phyloP scores from a whole-genome alignment of 2,888 invertebrate species.

The Rhingia campestris region DNA sequence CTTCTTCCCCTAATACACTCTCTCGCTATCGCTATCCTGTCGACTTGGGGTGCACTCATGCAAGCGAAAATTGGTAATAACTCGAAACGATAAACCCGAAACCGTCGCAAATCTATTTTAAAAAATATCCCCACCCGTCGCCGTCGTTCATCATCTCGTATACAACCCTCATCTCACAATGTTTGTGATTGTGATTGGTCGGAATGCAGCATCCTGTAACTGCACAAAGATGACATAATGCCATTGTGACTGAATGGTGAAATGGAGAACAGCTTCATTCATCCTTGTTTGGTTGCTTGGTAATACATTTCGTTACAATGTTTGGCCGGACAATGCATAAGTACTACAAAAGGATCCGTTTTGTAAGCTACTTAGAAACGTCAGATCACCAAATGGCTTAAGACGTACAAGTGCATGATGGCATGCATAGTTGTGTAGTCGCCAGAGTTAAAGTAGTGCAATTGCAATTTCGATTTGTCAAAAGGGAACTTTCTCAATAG shows the following conservation, averaged over 20 bases:
- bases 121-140: slow-evolving; percentile 21
- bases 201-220: background rate
- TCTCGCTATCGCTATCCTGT: slow-evolving; percentile 23
- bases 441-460: slow-evolving; percentile 12
- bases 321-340: background rate
- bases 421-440: background rate
- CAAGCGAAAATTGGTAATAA: slow-evolving; percentile 54
- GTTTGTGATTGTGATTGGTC: slow-evolving; percentile 27
- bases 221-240: background rate
- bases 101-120: slow-evolving; percentile 47
- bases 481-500: slow-evolving; percentile 14
- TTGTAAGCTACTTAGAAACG: slow-evolving; percentile 33
- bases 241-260: slow-evolving; percentile 25
- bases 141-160: background rate
- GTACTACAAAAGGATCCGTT: no score
- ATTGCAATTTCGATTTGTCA: slow-evolving; percentile 31
- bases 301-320: slow-evolving; percentile 36
- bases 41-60: slow-evolving; percentile 53
- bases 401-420: background rate
- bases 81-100: slow-evolving; percentile 49
- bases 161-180: background rate
- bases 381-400: slow-evolving; percentile 25
- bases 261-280: slow-evolving; percentile 2
- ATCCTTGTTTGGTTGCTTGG: slow-evolving; percentile 17
- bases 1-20: background rate